Conservation (phyloP, 2,113 vertebrate species). For the Lagopus muta region DNA sequence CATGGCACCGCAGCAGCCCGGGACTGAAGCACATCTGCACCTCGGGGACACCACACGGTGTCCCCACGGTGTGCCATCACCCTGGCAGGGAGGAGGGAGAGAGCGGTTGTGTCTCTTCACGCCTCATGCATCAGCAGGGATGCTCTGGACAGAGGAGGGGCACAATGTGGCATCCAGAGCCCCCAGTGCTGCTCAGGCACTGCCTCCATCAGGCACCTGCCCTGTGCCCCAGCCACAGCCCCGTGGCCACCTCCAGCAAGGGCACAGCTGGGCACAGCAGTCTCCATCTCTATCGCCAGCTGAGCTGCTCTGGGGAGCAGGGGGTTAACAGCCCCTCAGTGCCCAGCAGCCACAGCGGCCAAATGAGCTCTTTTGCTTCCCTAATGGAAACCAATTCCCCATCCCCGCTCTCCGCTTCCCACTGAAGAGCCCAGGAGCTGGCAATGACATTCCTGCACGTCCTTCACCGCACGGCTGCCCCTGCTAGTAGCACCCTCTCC, state of each 20-base stretch:
- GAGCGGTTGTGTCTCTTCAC: neutral
- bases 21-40: neutral
- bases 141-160: neutral
- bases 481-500: neutral
- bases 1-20: neutral
- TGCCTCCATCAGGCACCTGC: neutral
- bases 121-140: neutral
- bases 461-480: neutral
- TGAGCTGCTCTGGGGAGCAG: neutral
- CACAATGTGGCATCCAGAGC: neutral
- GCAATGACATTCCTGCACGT: neutral
- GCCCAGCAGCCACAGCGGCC: neutral
- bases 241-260: neutral
- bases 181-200: neutral
- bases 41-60: neutral
- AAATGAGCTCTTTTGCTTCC: constrained; percentile 61
- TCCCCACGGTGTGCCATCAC: accelerated
- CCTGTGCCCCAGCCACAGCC: neutral
- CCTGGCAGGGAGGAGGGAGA: neutral
- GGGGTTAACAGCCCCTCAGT: constrained; percentile 45
- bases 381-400: constrained; percentile 65
- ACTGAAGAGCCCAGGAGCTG: neutral
- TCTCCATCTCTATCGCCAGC: neutral
- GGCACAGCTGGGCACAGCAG: neutral
- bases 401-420: neutral